A percentile compares a stretch with the other conserved stretches of the same genome.
Evolutionary conservation across 2,113 vertebrate species (phyloP).

Genomic region (Atherinomorus stipes): DNA sequence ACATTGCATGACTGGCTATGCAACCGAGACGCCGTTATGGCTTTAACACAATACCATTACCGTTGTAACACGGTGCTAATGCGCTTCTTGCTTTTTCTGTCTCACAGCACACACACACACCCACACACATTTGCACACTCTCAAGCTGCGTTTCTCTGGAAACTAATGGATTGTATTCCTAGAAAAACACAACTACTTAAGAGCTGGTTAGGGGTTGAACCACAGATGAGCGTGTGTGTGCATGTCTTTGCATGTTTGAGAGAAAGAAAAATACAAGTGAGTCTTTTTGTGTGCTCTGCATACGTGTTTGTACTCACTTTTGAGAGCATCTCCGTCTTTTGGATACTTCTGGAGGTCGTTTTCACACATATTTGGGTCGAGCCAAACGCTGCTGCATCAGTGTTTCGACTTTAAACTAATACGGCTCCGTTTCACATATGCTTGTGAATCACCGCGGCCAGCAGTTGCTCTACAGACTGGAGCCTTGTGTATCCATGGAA

Average conservation of each 20-base stretch:
- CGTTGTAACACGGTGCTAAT: conserved; percentile 68
- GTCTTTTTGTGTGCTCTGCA: conserved; percentile 29
- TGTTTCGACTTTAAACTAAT: too few species aligned
- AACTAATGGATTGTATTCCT: conserved; percentile 69
- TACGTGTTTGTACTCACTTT: conserved; percentile 19
- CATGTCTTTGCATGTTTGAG: not conserved
- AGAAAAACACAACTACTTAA: conserved; percentile 67
- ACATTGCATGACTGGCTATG: conserved; percentile 56
- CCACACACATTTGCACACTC: conserved; percentile 31
- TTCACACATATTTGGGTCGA: too few species aligned
- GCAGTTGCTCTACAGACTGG: too few species aligned
- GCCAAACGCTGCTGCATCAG: too few species aligned
- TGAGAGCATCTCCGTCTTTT: conserved; percentile 1
- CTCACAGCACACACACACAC: conserved; percentile 12
- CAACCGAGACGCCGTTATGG: conserved; percentile 65
- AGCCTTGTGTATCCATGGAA: too few species aligned
- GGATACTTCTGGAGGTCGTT: too few species aligned
- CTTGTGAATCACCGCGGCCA: too few species aligned
- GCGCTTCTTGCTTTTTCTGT: conserved; percentile 47
- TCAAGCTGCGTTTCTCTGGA: conserved; percentile 53
- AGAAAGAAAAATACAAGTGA: conserved; percentile 20
- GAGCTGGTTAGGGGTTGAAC: conserved; percentile 59
- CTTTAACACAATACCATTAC: conserved; percentile 69
- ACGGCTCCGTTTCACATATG: too few species aligned
- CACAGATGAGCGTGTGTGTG: conserved; percentile 50